phyloP scores from a whole-genome alignment of 1,140 invertebrate species.

The Drosophila kanapiae region DNA sequence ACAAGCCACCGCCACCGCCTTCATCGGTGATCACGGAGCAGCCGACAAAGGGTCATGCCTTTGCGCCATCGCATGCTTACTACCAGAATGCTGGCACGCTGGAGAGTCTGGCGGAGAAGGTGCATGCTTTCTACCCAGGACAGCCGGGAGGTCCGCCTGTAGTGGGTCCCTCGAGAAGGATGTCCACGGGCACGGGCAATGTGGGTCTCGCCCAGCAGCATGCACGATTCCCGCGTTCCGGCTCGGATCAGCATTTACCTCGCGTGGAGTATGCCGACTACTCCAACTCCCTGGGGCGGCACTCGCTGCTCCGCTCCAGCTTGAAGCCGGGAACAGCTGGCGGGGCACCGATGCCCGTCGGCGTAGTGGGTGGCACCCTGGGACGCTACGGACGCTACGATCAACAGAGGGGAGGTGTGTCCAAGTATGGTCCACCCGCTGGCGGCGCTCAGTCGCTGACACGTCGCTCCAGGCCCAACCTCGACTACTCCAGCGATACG shows the following conservation, averaged over 20 bases:
- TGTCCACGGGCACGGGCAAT: slow-evolving; percentile 86
- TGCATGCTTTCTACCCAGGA: slow-evolving; percentile 93
- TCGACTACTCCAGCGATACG: slow-evolving; percentile 97
- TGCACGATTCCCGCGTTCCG: slow-evolving; percentile 89
- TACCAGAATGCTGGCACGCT: slow-evolving; percentile 93
- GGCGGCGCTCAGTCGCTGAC: slow-evolving; percentile 86
- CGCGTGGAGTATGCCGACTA: slow-evolving; percentile 92
- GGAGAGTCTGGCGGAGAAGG: slow-evolving; percentile 95
- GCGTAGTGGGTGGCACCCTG: slow-evolving; percentile 81
- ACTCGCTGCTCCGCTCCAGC: slow-evolving; percentile 91
- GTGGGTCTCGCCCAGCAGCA: slow-evolving; percentile 81
- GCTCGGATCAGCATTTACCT: slow-evolving; percentile 94
- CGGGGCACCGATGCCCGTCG: slow-evolving; percentile 66
- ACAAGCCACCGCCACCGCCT: slow-evolving; percentile 90
- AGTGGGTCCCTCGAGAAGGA: slow-evolving; percentile 86
- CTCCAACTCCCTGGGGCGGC: slow-evolving; percentile 89
- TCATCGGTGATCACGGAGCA: slow-evolving; percentile 94
- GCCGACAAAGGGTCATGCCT: slow-evolving; percentile 92
- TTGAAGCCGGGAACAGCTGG: slow-evolving; percentile 88
- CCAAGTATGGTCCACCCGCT: slow-evolving; percentile 76
- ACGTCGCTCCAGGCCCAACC: slow-evolving; percentile 89
- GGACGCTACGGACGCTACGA: slow-evolving; percentile 84
- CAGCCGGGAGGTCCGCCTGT: slow-evolving; percentile 55
- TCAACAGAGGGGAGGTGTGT: slow-evolving; percentile 63
- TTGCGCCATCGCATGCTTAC: slow-evolving; percentile 91